Evolutionary conservation across 2,888 invertebrate genomes (phyloP).

Genomic region (Apotomis capreana): DNA sequence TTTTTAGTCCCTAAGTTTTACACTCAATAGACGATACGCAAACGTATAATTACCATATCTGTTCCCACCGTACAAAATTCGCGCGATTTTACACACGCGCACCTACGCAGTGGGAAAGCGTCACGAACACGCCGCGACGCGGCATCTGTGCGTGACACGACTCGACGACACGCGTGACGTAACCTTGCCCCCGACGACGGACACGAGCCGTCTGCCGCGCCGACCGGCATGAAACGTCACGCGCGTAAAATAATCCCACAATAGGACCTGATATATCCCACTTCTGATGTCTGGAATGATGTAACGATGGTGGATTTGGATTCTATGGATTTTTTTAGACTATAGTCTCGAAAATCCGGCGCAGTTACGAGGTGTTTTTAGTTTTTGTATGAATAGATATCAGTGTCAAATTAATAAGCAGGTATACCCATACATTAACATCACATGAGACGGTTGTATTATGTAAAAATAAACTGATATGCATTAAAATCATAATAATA

Average conservation of each 20-base stretch:
- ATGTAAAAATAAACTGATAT: no score
- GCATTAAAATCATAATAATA: no score
- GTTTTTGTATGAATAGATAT: background rate
- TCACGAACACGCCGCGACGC: slow-evolving; percentile 38
- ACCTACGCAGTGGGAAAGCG: slow-evolving; percentile 30
- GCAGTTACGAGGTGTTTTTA: background rate
- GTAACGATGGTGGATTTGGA: slow-evolving; percentile 18
- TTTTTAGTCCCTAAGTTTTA: no score
- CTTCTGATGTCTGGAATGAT: slow-evolving; percentile 47
- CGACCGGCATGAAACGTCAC: slow-evolving; percentile 48
- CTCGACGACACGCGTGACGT: slow-evolving; percentile 48
- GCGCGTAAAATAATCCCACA: slow-evolving; percentile 44
- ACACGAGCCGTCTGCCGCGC: slow-evolving; percentile 53
- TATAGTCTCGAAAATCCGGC: slow-evolving; percentile 43
- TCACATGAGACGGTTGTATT: no score
- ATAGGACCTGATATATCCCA: slow-evolving; percentile 48
- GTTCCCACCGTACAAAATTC: background rate
- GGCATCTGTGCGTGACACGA: slow-evolving; percentile 45
- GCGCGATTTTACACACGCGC: background rate
- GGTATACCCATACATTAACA: no score
- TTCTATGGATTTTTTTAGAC: slow-evolving; percentile 45
- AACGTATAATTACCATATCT: no score
- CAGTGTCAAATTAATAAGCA: background rate
- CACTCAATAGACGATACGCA: no score
- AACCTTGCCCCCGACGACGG: slow-evolving; percentile 62